A percentile compares a stretch with the other conserved stretches of the same genome.
Evolutionary conservation across 1,140 invertebrate genomes (phyloP).

Genomic region (Scaptomyza hsui): DNA sequence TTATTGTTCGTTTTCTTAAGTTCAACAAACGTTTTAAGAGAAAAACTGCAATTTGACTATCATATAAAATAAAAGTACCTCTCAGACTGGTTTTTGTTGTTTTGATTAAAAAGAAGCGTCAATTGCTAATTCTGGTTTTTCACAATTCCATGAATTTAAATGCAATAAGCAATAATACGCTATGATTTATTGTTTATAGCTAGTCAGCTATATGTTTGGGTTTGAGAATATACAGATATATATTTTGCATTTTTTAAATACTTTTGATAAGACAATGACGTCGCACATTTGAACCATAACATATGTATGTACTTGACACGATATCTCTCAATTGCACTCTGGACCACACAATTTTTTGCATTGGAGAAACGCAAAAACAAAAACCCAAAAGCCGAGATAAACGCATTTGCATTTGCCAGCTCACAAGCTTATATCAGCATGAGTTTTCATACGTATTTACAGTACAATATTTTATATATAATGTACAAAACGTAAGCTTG

Average conservation of each 20-base stretch:
- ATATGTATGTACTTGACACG: conserved; percentile 18
- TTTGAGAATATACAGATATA: neutral
- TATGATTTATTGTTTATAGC: conserved; percentile 8
- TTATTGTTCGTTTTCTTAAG: neutral
- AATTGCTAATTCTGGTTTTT: conserved; percentile 11
- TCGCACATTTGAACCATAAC: conserved; percentile 9
- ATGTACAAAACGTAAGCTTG: neutral
- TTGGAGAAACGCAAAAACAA: conserved; percentile 2
- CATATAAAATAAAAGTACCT: neutral
- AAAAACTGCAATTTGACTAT: conserved; percentile 45
- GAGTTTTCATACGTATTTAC: neutral
- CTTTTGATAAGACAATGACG: conserved; percentile 34
- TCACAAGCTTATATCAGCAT: neutral
- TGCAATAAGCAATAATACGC: conserved; percentile 23
- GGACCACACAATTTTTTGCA: conserved; percentile 13
- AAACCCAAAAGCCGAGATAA: conserved; percentile 20
- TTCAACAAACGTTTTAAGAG: conserved; percentile 12
- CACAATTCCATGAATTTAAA: conserved; percentile 26
- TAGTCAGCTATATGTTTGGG: conserved; percentile 2
- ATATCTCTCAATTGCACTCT: conserved; percentile 37
- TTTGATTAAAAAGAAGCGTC: conserved; percentile 5
- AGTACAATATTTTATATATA: neutral
- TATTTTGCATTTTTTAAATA: conserved; percentile 25
- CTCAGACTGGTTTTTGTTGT: conserved; percentile 6
- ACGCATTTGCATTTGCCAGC: conserved; percentile 1